These are phyloP conservation scores for Berghia stephanieae DNA, from an alignment of 1,140 invertebrate genomes.

Conservation along the genomic window DNA sequence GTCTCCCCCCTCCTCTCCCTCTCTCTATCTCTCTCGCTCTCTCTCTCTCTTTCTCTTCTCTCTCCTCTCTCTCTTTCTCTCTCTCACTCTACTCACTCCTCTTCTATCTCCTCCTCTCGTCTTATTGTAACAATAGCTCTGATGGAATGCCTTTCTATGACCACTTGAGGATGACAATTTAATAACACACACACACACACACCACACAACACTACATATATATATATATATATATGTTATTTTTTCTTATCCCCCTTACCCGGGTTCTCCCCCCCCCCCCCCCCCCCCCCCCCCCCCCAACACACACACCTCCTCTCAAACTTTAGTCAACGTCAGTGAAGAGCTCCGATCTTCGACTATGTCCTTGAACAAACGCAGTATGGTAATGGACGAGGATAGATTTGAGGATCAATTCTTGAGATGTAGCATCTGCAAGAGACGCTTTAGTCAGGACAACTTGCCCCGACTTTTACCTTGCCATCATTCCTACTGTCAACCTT, in stretches of 20 bases:
- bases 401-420: conserved; percentile 51
- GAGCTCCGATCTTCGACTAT: conserved; percentile 16
- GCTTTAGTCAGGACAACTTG: conserved; percentile 30
- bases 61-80: background rate
- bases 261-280: background rate
- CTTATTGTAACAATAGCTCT: background rate
- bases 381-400: conserved; percentile 50
- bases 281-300: background rate
- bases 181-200: background rate
- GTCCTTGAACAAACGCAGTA: conserved; percentile 42
- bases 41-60: too few relatives aligned
- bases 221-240: background rate
- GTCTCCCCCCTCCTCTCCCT: too few relatives aligned
- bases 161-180: background rate
- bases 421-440: conserved; percentile 47
- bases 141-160: background rate
- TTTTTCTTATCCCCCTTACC: background rate
- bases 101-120: background rate
- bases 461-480: conserved; percentile 60
- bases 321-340: conserved; percentile 23
- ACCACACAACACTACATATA: background rate
- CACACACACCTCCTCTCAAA: too few relatives aligned
- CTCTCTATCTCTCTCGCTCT: too few relatives aligned
- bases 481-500: conserved; percentile 66
- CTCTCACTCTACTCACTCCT: too few relatives aligned